Conservation (phyloP, 1,140 invertebrate genomes). For the Macrobrachium nipponense region DNA sequence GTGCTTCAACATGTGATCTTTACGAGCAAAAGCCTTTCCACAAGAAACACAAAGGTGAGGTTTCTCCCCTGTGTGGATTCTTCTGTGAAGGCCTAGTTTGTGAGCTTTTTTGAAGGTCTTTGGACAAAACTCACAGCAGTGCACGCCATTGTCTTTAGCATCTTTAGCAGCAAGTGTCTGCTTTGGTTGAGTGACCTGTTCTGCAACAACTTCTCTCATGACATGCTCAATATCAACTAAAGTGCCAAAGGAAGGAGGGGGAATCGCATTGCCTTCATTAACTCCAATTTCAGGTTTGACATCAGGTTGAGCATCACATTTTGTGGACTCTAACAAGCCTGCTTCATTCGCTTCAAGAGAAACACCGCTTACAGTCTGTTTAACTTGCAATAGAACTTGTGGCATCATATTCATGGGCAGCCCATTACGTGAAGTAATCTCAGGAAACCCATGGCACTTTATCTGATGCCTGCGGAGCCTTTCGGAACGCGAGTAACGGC, state of each 20-base stretch:
- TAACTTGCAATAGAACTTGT: too few species aligned
- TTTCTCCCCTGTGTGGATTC: conserved; percentile 30
- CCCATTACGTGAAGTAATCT: neutral
- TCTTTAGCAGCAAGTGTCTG: neutral
- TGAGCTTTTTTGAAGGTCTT: conserved; percentile 18
- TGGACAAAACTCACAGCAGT: conserved; percentile 13
- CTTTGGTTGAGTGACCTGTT: neutral
- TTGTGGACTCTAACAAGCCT: too few species aligned
- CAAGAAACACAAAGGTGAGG: conserved; percentile 10
- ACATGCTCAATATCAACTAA: too few species aligned
- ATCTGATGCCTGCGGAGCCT: conserved; percentile 27
- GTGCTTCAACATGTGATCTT: conserved; percentile 32
- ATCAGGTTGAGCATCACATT: too few species aligned
- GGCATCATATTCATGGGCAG: too few species aligned
- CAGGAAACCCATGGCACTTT: neutral
- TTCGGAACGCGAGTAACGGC: neutral
- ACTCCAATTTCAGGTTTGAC: too few species aligned
- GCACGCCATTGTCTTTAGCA: neutral
- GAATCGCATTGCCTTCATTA: too few species aligned
- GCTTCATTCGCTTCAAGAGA: too few species aligned
- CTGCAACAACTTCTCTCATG: neutral
- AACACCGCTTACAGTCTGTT: too few species aligned
- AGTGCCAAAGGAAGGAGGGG: too few species aligned
- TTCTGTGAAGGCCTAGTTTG: conserved; percentile 22
- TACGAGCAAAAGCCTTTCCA: conserved; percentile 31